Evolutionary conservation across 1,140 invertebrate species (phyloP).

Genomic region (Macrotrachela quadricornifera): DNA sequence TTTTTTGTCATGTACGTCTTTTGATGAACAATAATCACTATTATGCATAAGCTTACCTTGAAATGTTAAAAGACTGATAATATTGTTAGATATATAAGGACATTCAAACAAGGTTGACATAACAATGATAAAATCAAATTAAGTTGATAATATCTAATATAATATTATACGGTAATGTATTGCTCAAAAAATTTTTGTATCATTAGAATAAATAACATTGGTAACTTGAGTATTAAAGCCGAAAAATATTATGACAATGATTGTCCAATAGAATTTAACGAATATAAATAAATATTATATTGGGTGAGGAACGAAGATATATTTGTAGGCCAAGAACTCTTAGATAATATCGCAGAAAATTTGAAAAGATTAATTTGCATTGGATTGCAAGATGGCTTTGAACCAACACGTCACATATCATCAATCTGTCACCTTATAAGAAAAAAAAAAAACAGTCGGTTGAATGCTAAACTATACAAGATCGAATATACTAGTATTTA

Average conservation of each 20-base stretch:
- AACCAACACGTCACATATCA: background rate
- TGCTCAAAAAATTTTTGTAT: background rate
- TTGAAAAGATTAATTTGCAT: constrained; percentile 59
- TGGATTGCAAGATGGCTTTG: background rate
- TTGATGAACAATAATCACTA: background rate
- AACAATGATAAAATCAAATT: constrained; percentile 3
- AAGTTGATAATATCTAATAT: background rate
- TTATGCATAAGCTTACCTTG: constrained; percentile 1
- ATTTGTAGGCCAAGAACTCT: constrained; percentile 44
- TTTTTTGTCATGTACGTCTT: background rate
- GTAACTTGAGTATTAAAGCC: background rate
- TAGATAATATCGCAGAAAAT: constrained; percentile 67
- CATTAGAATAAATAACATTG: background rate
- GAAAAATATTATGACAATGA: background rate
- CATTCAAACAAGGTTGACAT: background rate
- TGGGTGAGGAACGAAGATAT: constrained; percentile 51
- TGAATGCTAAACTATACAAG: no score
- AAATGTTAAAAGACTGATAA: background rate
- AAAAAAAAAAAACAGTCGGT: no score
- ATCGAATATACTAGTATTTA: no score
- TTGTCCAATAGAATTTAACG: constrained; percentile 44
- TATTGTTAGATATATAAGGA: background rate
- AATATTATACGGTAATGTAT: background rate
- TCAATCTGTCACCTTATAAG: no score
- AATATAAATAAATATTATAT: constrained; percentile 52